phyloP scores from a whole-genome alignment of 2,113 vertebrate genomes.

The Cyprinus carpio region DNA sequence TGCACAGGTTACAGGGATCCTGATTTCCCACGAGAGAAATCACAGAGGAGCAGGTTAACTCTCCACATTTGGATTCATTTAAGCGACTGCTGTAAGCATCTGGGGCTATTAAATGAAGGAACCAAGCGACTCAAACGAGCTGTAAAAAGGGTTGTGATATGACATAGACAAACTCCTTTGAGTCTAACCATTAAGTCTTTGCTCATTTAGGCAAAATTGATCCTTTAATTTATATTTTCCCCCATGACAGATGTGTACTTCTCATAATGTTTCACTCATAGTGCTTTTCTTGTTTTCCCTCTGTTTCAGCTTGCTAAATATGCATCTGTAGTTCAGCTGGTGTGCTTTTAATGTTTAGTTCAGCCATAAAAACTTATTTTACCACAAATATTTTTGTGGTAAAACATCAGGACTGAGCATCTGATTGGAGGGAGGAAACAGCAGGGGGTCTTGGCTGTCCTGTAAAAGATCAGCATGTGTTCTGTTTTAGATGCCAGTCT shows the following conservation, averaged over 20 bases:
- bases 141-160: constrained; percentile 15
- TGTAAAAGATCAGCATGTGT: background rate
- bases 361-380: background rate
- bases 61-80: constrained; percentile 34
- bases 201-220: background rate
- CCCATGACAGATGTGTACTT: background rate
- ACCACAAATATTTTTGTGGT: background rate
- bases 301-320: background rate
- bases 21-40: constrained; percentile 68
- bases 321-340: constrained; percentile 32
- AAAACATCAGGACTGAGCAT: background rate
- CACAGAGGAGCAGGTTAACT: constrained; percentile 61
- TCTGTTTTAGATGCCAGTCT: background rate
- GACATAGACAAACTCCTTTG: constrained; percentile 22
- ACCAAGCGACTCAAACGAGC: constrained; percentile 15
- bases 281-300: background rate
- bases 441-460: background rate
- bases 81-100: constrained; percentile 2
- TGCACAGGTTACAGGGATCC: constrained; percentile 60
- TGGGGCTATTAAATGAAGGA: constrained; percentile 18
- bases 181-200: background rate
- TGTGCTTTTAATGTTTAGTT: background rate
- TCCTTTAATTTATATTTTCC: background rate
- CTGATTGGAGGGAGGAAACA: background rate
- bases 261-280: constrained; percentile 17